Conservation (phyloP, 2,797 vertebrate species). For the Halcyon chelicuti region DNA sequence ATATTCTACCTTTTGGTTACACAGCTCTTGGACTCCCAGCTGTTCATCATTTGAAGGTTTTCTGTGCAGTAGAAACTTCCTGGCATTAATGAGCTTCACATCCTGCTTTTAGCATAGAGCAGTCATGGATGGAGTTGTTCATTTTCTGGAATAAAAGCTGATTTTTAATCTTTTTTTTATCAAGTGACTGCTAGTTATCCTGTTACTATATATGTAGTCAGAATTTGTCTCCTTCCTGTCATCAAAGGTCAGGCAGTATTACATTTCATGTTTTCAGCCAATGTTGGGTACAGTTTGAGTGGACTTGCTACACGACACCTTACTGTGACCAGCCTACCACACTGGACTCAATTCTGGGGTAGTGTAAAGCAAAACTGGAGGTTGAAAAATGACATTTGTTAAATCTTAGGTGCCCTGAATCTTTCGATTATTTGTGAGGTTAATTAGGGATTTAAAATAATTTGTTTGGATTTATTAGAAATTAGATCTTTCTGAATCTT, state of each 20-base stretch:
- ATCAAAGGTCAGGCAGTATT: background rate
- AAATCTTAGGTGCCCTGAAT: background rate
- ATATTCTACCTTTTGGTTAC: background rate
- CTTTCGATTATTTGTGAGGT: background rate
- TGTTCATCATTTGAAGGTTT: background rate
- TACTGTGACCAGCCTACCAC: background rate
- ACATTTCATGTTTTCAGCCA: background rate
- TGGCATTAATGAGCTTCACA: background rate
- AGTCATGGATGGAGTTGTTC: background rate
- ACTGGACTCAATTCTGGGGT: background rate
- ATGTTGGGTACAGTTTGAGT: background rate
- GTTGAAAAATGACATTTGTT: background rate
- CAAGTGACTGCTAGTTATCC: background rate
- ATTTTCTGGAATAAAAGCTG: background rate
- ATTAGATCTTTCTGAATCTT: background rate
- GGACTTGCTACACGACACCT: background rate
- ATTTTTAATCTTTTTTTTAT: background rate
- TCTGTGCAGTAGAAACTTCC: background rate
- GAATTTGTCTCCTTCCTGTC: background rate
- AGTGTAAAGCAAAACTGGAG: background rate
- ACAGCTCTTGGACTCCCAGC: background rate
- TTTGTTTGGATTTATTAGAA: constrained; percentile 25
- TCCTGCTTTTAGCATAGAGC: background rate
- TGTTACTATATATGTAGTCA: background rate
- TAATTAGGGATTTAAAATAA: background rate